These are phyloP conservation scores for Archilochus colubris DNA, from an alignment of 2,113 vertebrate genomes.

Conservation along the genomic window DNA sequence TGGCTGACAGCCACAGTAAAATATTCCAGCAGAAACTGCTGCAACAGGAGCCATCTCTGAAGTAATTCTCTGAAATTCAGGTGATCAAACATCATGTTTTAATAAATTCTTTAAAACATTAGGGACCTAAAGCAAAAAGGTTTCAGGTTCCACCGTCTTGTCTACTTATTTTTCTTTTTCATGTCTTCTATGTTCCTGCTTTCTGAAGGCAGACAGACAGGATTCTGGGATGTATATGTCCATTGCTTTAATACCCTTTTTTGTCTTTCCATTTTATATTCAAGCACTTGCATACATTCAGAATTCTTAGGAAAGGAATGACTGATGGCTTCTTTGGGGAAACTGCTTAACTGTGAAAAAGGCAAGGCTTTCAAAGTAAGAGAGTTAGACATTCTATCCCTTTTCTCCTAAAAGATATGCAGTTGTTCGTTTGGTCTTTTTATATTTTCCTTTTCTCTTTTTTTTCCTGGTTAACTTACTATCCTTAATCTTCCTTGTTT, in stretches of 20 bases:
- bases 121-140: slow-evolving; percentile 13
- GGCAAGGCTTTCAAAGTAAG: background rate
- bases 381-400: background rate
- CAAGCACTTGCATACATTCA: background rate
- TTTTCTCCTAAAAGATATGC: background rate
- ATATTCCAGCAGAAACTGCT: slow-evolving; percentile 34
- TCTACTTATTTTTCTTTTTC: background rate
- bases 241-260: background rate
- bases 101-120: background rate
- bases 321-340: background rate
- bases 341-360: background rate
- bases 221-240: background rate
- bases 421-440: background rate
- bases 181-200: background rate
- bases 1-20: slow-evolving; percentile 52
- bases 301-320: background rate
- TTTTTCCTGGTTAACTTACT: background rate
- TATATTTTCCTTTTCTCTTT: rapidly evolving
- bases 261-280: background rate
- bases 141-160: background rate
- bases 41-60: slow-evolving; percentile 20
- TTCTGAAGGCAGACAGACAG: background rate
- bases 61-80: background rate
- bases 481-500: background rate
- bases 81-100: background rate